Evolutionary conservation across 2,797 vertebrate genomes (phyloP), one percentile per base, ranked within the genome.

Genomic region (Urocyon cinereoargenteus): DNA sequence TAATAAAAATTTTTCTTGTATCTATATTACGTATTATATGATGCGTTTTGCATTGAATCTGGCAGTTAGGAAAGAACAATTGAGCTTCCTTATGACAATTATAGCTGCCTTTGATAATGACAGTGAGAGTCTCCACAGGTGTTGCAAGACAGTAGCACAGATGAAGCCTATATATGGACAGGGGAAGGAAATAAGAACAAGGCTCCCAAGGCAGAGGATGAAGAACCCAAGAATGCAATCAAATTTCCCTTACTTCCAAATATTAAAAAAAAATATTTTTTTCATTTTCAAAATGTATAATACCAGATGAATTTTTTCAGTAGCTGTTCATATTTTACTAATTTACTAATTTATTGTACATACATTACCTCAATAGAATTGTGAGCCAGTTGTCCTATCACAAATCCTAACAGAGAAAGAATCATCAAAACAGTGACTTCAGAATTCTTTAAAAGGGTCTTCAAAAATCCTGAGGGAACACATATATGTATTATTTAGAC

Each of bases 331-430:
- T 66, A 62, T 53, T 53, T 53, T 53, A 18, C 68, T 72, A 21
- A 59, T 6, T 70, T 73, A 26, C 79, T 78, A 14, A 62, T 55
- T 78, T 78, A 31, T 45, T 49, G 1, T 28, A 40, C 5, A 21
- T 45, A 94, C 57, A 36, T 82, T 97, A 98, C 98, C 97, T 96
- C 72, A 81, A 95, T 5, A 77, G 90, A 96, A 90, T n/a, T 8
- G 45, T 94, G 86, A 86, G 97, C 98, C 92, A 98, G 62, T 3
- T 61, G 82, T 86, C 98, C 98, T 89, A 93, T 34, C 21, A 94
- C 15, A 81, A 97, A 95, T 95, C 98, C 98, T 19, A 15, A 40
- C 3, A 97, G 0, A 55, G 97, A 97, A 79, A 98, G 97, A 93
- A 96, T 3, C 18, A 53, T 45, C 85, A 98, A 70, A 75, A 95